Base-by-base conservation (phyloP, 2,113 vertebrate species). In the Hiodon alosoides region DNA sequence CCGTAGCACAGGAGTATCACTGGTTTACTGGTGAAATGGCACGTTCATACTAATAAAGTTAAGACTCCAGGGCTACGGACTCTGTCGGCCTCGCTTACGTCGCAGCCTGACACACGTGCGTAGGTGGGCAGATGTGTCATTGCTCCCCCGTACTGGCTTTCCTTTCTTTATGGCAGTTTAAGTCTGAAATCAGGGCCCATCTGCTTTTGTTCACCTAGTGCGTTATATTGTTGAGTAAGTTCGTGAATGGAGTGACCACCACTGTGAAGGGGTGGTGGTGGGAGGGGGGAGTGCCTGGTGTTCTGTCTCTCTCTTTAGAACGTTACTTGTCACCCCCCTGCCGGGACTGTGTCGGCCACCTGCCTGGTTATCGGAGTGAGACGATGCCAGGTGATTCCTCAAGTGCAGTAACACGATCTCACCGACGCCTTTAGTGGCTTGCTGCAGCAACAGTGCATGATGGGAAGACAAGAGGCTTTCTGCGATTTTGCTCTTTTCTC, bases 391-490 rank as follows among this genome's bases (percentile, higher is more conserved):
- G 72, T 80, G 82, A 75, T 77, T 81, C 85, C 83, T 80, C 81
- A 83, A 80, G 82, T 81, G 76, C 75, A 69, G 73, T 82, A 79
- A 86, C 81, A 59, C 69, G 53, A 85, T 81, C 83, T 78, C 76
- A 78, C 79, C 79, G 79, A 76, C 67, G 61, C 80, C 68, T 79
- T 79, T 14, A 69, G 48, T 3, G 51, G 47, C 67, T 31, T 51
- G 67, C 48, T 78, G 82, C 81, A 81, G 82, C 80, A 78, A 83
- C 79, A 69, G 70, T 81, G 82, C 78, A 69, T 74, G 67, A 74
- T 78, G 66, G 68, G 2, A 46, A 7, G 16, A 8, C 71, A n/a
- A 8, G 31, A 66, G 64, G 17, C 64, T 66, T 66, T 66, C 31
- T 66, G 64, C 48, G 64, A 66, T 66, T 66, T 11, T 17, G 46